Conservation (phyloP, 1,140 invertebrate species). For the Hyphantria cunea region DNA sequence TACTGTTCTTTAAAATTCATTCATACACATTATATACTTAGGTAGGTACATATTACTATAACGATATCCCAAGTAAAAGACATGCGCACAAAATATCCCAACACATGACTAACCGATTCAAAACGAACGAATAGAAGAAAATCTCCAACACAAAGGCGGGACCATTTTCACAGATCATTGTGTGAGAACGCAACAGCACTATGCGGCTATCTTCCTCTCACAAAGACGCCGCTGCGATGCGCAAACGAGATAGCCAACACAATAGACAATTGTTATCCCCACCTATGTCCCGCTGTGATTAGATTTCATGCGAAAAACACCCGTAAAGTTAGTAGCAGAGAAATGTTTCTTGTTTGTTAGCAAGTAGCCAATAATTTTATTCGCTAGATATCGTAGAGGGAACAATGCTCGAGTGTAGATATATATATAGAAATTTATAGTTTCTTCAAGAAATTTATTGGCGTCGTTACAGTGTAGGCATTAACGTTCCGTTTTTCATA, state of each 20-base stretch:
- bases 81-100: conserved; percentile 60
- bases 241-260: conserved; percentile 77
- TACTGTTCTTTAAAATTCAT: too few relatives aligned
- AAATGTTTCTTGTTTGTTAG: conserved; percentile 29
- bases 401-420: conserved; percentile 68
- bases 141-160: conserved; percentile 67
- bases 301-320: conserved; percentile 34
- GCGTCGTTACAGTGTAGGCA: conserved; percentile 50
- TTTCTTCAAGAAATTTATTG: conserved; percentile 54
- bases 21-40: too few relatives aligned
- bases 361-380: conserved; percentile 75
- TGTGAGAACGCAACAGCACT: conserved; percentile 47
- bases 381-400: conserved; percentile 72
- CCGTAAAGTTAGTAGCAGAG: conserved; percentile 13
- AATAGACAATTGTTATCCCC: conserved; percentile 81
- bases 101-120: conserved; percentile 36
- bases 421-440: conserved; percentile 48
- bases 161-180: conserved; percentile 70
- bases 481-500: conserved; percentile 33
- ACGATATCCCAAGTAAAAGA: conserved; percentile 31
- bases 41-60: neutral
- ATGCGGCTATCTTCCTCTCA: conserved; percentile 47
- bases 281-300: conserved; percentile 33
- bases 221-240: conserved; percentile 62
- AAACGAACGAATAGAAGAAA: conserved; percentile 68